Evolutionary conservation across 2,888 invertebrate species (phyloP).

Genomic region (Lasioglossum marginatum): DNA sequence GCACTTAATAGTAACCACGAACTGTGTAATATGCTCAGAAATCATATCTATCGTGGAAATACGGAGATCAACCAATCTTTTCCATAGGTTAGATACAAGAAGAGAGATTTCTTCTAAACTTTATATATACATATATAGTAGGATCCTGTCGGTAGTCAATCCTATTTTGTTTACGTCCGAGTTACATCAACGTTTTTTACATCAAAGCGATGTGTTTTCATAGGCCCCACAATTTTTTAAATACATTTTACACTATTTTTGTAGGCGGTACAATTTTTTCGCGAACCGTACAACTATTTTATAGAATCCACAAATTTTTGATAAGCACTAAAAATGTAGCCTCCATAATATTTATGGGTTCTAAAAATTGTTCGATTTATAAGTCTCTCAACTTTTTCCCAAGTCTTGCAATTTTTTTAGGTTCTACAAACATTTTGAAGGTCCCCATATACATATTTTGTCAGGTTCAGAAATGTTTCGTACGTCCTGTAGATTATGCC

Average conservation of each 20-base stretch:
- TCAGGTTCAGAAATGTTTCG: neutral
- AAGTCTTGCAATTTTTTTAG: neutral
- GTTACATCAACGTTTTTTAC: neutral
- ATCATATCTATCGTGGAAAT: neutral
- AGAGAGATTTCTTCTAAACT: neutral
- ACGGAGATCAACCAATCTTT: neutral
- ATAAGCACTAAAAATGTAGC: neutral
- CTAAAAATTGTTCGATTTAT: neutral
- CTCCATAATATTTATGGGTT: neutral
- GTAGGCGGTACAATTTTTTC: neutral
- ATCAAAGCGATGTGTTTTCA: neutral
- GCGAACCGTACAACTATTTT: neutral
- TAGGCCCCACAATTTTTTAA: neutral
- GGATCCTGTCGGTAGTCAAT: neutral
- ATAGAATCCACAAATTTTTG: neutral
- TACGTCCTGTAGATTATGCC: neutral
- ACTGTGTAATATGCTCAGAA: neutral
- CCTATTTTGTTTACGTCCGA: neutral
- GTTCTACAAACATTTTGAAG: neutral
- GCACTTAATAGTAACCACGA: neutral
- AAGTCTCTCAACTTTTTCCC: neutral
- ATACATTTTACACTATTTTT: neutral
- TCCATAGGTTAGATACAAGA: neutral
- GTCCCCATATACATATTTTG: neutral
- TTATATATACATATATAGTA: neutral